Percentiles rank a stretch among this genome's conserved stretches.
These are phyloP conservation scores for Phalacrocorax brasilianus DNA, from an alignment of 2,113 vertebrate species.

Conservation along the genomic window DNA sequence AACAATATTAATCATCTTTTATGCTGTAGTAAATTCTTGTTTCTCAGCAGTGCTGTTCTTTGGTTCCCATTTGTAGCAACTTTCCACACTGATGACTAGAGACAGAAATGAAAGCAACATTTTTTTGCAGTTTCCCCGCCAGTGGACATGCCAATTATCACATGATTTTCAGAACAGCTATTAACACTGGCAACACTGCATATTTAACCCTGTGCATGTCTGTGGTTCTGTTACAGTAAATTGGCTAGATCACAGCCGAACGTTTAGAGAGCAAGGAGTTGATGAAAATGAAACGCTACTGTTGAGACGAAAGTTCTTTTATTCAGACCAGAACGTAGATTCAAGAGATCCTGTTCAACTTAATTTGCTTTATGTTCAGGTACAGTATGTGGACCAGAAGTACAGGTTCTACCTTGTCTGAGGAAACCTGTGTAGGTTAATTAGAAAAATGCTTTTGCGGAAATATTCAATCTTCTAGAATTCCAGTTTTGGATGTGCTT, in stretches of 20 bases:
- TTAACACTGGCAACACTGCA: fast-evolving
- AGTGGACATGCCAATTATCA: not conserved
- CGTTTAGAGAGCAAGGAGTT: slow-evolving; percentile 95
- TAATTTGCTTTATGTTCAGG: slow-evolving; percentile 98
- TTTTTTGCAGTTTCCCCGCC: not conserved
- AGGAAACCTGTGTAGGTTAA: not conserved
- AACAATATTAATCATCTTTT: not conserved
- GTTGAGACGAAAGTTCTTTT: slow-evolving; percentile 95
- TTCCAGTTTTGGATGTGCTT: not conserved
- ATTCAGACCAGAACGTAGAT: slow-evolving; percentile 98
- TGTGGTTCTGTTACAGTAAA: slow-evolving; percentile 82
- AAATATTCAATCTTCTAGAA: not conserved
- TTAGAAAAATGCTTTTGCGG: not conserved
- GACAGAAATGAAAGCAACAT: not conserved
- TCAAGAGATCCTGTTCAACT: slow-evolving; percentile 96
- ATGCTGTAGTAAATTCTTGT: not conserved
- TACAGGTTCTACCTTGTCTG: not conserved
- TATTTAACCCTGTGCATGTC: fast-evolving
- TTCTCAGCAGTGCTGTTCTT: not conserved
- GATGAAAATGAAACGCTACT: slow-evolving; percentile 93
- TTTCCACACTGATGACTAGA: not conserved
- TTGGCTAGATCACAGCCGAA: slow-evolving; percentile 97
- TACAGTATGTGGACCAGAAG: slow-evolving; percentile 35
- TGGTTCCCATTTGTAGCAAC: not conserved
- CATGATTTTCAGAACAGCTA: not conserved